phyloP scores from a whole-genome alignment of 2,113 vertebrate species.

The Sminthopsis crassicaudata region DNA sequence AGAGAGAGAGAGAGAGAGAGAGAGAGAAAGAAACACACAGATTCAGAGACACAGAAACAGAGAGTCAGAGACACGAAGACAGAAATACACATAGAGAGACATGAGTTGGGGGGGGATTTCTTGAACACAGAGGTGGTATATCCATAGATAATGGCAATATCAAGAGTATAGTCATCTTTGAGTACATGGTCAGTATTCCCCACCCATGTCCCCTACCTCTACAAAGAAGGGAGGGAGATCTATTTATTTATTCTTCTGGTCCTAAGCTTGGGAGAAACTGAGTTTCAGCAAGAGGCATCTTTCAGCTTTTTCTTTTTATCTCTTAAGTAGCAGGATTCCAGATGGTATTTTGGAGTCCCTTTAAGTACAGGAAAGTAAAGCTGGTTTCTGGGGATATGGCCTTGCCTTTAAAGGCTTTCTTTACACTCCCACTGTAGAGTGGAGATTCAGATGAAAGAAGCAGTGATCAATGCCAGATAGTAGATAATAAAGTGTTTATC shows the following conservation, averaged over 20 bases:
- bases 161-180: background rate
- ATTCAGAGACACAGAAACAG: too few relatives aligned
- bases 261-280: background rate
- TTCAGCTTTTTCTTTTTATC: background rate
- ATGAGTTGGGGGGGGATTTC: background rate
- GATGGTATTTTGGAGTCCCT: background rate
- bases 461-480: background rate
- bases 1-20: too few relatives aligned
- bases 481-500: background rate
- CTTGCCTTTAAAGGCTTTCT: background rate
- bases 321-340: background rate
- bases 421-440: background rate
- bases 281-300: background rate
- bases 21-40: background rate
- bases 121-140: background rate
- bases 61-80: too few relatives aligned
- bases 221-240: background rate
- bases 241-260: background rate
- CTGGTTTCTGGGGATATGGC: background rate
- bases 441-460: conserved; percentile 1
- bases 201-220: background rate
- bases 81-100: background rate
- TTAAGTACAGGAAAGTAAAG: background rate
- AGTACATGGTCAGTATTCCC: background rate
- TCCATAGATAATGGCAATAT: background rate